These are phyloP conservation scores for Hirundichthys speculiger DNA, from an alignment of 2,113 vertebrate species.

Conservation along the genomic window DNA sequence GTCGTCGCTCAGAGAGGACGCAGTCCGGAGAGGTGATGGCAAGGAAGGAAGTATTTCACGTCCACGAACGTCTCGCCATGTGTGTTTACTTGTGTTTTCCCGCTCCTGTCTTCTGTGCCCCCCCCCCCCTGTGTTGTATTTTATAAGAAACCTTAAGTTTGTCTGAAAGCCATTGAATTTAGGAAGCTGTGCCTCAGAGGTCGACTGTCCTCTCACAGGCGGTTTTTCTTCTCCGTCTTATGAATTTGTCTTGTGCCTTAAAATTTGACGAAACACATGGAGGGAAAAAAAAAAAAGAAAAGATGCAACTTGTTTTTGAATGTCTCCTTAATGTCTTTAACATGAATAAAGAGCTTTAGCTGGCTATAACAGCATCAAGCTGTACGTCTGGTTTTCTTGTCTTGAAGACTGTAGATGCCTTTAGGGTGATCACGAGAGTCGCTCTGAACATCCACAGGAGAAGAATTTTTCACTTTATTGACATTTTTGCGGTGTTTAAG, in stretches of 20 bases:
- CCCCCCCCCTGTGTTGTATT: conserved; percentile 4
- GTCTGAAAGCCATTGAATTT: conserved; percentile 2
- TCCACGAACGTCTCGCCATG: too few relatives aligned
- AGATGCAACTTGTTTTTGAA: conserved; percentile 24
- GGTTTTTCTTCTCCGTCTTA: conserved; percentile 55
- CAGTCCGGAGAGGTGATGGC: too few relatives aligned
- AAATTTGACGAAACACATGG: too few relatives aligned
- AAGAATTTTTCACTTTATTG: too few relatives aligned
- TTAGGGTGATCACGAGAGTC: too few relatives aligned
- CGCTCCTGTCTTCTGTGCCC: background rate
- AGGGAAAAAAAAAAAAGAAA: too few relatives aligned
- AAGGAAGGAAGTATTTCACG: conserved; percentile 45
- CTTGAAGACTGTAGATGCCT: too few relatives aligned
- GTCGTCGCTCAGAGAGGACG: too few relatives aligned
- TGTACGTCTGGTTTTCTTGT: background rate
- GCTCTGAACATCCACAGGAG: too few relatives aligned
- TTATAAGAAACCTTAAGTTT: background rate
- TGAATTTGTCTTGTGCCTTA: conserved; percentile 90
- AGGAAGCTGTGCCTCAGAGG: conserved; percentile 17
- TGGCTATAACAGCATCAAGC: conserved; percentile 42
- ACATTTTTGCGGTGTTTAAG: too few relatives aligned
- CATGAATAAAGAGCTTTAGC: conserved; percentile 71
- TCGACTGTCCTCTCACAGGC: conserved; percentile 7
- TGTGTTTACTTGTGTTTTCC: conserved; percentile 1
- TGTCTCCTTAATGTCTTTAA: conserved; percentile 61